Evolutionary conservation across 1,140 invertebrate species (phyloP), one percentile per base, ranked within the genome.

Genomic region (Asbolus verrucosus): DNA sequence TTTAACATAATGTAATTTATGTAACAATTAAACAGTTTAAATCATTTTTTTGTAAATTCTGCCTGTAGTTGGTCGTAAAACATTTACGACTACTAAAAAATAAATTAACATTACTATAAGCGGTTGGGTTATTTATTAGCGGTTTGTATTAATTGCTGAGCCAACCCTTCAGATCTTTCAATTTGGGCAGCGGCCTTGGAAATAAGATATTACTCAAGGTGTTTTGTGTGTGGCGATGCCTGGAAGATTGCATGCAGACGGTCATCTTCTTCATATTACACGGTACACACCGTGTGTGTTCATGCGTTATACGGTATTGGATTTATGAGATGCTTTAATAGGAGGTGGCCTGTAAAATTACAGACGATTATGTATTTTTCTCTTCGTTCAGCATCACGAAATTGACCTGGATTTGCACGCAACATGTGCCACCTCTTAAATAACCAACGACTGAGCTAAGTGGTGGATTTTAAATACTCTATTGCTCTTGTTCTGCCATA

Each of bases 301-400:
- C 63, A 67, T 67, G 61, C 41, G 46, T 60, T 70, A 30, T 70
- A 62, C 54, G 14, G 50, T 43, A 50, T 65, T 69, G 60, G 63
- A 69, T 69, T 62, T 70, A 71, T 68, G 70, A 63, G 65, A 68
- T 68, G 59, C 9, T 68, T 62, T 68, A 68, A 68, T 71, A 71
- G 59, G 63, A 67, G 69, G 65, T 71, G 70, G 70, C 41, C 70
- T 71, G 70, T 54, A 31, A 71, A 71, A 71, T 71, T 71, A 71
- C 59, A 38, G 59, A 30, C 59, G 65, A 71, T 71, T 71, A 71
- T 65, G 13, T 39, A 71, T 65, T 68, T 71, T 68, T 71, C 33
- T 59, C 4, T 63, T 39, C 60, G 16, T 46, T 63, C 46, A 27
- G 36, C 65, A 60, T 71, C 70, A 71, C 65, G 70, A 71, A 63